Evolutionary conservation across 2,113 vertebrate species (phyloP).

Genomic region (Picathartes gymnocephalus): DNA sequence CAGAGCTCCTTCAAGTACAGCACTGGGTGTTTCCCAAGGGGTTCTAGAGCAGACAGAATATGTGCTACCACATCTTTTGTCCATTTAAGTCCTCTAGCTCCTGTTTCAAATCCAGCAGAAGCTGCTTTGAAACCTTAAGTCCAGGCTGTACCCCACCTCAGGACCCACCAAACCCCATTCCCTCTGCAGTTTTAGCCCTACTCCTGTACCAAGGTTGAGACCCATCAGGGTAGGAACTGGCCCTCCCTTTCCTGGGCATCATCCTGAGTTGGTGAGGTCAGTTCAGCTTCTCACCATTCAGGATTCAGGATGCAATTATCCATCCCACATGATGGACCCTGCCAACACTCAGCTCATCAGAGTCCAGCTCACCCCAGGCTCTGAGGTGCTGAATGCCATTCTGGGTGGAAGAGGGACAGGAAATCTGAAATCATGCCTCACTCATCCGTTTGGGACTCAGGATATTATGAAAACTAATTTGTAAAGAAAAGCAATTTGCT

Average conservation of each 20-base stretch:
- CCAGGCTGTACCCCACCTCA: rapidly evolving
- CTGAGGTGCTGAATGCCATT: not conserved
- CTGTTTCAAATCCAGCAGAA: not conserved
- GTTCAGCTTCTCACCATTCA: not conserved
- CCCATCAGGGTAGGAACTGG: not conserved
- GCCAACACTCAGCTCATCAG: not conserved
- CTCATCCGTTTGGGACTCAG: not conserved
- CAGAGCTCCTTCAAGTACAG: not conserved
- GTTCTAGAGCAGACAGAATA: rapidly evolving
- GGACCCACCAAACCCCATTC: not conserved
- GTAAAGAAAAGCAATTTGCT: not conserved
- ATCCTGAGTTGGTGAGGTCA: not conserved
- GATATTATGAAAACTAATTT: not conserved
- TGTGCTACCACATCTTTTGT: not conserved
- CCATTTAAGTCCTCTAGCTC: not conserved
- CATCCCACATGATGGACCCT: rapidly evolving
- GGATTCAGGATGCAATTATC: not conserved
- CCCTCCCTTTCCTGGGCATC: not conserved
- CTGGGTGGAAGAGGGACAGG: not conserved
- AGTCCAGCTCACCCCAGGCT: not conserved
- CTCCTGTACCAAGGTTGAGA: not conserved
- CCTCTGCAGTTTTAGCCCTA: not conserved
- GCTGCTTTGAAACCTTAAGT: not conserved
- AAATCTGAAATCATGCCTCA: not conserved
- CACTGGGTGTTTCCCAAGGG: rapidly evolving